These are phyloP conservation scores for Phyllotreta striolata DNA, from an alignment of 2,888 invertebrate genomes.

Conservation along the genomic window DNA sequence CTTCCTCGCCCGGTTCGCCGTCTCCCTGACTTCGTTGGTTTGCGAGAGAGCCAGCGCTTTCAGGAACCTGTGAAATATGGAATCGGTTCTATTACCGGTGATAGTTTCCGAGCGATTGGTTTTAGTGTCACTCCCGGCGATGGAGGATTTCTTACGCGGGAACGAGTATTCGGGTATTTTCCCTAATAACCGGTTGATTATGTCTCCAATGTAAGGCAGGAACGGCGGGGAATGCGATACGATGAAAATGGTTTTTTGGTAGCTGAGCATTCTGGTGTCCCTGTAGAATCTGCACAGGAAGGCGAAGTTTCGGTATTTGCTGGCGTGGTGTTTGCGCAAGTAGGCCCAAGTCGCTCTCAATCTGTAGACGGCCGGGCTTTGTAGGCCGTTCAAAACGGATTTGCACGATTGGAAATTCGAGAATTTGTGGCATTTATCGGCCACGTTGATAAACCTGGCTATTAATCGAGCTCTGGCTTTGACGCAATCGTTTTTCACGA, in stretches of 20 bases:
- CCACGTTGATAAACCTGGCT: conserved; percentile 65
- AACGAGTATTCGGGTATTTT: conserved; percentile 54
- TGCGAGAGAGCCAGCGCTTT: conserved; percentile 38
- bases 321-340: conserved; percentile 62
- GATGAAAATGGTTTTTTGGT: conserved; percentile 59
- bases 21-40: conserved; percentile 15
- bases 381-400: conserved; percentile 64
- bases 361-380: conserved; percentile 64
- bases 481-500: conserved; percentile 59
- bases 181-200: conserved; percentile 60
- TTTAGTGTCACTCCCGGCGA: conserved; percentile 39
- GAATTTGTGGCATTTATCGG: conserved; percentile 63
- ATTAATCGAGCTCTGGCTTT: conserved; percentile 64
- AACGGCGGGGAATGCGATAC: conserved; percentile 58
- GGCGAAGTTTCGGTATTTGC: conserved; percentile 64
- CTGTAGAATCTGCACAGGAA: conserved; percentile 62
- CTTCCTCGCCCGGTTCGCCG: conserved; percentile 18
- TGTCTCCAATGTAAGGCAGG: conserved; percentile 63
- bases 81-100: conserved; percentile 29
- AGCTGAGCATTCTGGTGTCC: conserved; percentile 58
- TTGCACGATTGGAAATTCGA: conserved; percentile 66
- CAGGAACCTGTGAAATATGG: conserved; percentile 44
- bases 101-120: conserved; percentile 29
- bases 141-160: conserved; percentile 33
- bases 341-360: conserved; percentile 64